Conservation (phyloP, 2,888 invertebrate species). For the Fragum fragum region DNA sequence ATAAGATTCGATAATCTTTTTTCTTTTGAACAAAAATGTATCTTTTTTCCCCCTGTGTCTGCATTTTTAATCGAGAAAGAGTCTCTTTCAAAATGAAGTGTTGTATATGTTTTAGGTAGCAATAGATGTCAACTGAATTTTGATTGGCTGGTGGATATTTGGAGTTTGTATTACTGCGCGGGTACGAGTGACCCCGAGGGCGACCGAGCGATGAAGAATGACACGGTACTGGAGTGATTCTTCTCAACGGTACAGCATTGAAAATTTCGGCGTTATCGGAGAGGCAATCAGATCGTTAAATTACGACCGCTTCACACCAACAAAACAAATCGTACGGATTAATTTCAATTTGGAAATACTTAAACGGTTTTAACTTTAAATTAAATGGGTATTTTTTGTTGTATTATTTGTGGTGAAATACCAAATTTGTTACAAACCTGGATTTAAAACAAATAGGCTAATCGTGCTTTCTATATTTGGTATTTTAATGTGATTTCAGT, state of each 20-base stretch:
- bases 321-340: slow-evolving; percentile 46
- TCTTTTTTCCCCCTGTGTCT: no score
- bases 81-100: not conserved
- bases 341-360: slow-evolving; percentile 36
- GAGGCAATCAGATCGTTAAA: slow-evolving; percentile 37
- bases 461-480: not conserved
- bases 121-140: slow-evolving; percentile 34
- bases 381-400: slow-evolving; percentile 1
- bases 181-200: slow-evolving; percentile 44
- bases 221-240: slow-evolving; percentile 46
- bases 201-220: slow-evolving; percentile 45
- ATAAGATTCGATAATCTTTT: no score
- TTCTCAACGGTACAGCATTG: slow-evolving; percentile 38
- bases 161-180: slow-evolving; percentile 41
- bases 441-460: not conserved
- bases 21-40: no score
- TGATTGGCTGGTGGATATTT: slow-evolving; percentile 52
- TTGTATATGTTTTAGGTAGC: slow-evolving; percentile 22
- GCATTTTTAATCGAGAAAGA: no score
- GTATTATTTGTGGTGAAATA: not conserved
- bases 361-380: slow-evolving; percentile 20
- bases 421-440: not conserved
- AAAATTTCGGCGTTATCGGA: slow-evolving; percentile 46
- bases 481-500: not conserved
- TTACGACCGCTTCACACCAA: slow-evolving; percentile 40